Evolutionary conservation across 2,113 vertebrate species (phyloP), one percentile per base, ranked within the genome.

Genomic region (Pteropus alecto): DNA sequence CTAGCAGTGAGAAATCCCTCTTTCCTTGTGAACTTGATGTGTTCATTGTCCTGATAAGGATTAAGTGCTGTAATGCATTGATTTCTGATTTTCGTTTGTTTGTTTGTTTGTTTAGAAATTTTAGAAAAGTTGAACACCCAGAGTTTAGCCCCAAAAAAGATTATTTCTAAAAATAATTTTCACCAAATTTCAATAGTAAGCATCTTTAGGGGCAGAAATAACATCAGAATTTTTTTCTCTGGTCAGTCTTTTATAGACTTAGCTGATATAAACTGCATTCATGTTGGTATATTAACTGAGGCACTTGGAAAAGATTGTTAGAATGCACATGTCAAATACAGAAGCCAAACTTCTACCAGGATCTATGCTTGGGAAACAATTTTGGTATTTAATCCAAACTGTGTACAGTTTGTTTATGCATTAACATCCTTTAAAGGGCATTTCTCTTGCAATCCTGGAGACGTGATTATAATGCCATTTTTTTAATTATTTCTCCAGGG

Each of bases 151-250:
- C 63, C 90, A 56, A 26, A 73, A 97, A 93, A 89, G n/a, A 82
- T 35, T 65, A 86, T 71, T 97, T 10, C 85, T 94, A 78, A 90
- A 93, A 92, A 79, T 86, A 96, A 48, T 19, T 90, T 90, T 94
- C 28, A 84, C 56, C 38, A 84, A 26, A 28, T 90, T 97, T 94
- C 4, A 68, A n/a, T 16, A 94, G 28, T 78, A 95, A 93, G 41
- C 82, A 81, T 94, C 33, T 87, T 92, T 78, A 12, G 6, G 4
- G 7, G 43, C 6, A 18, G 30, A 5, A 24, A 24, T 54, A 48
- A 19, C 18, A 68, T 21, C 43, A 60, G 41, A 41, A 19, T 71
- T 51, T 86, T 76, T 58, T 94, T 65, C 24, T 82, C 46, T 86
- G 71, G 9, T 91, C 41, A 91, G 46, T 95, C 73, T 81, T 85